Conservation (phyloP, 2,888 invertebrate species). For the Parelbella ahira region DNA sequence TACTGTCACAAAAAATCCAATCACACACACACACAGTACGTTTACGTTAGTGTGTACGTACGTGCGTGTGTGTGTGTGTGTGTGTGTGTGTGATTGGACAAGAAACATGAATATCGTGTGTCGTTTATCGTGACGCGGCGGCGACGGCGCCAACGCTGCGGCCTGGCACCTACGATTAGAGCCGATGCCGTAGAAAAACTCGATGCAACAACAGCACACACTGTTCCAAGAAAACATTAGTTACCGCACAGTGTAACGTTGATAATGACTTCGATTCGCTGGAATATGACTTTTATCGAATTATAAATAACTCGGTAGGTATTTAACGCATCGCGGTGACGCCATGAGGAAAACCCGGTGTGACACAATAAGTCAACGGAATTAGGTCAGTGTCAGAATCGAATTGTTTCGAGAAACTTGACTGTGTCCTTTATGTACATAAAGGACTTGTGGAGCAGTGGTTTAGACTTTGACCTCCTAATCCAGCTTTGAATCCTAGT, state of each 20-base stretch:
- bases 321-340: not conserved
- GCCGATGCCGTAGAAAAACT: slow-evolving; percentile 9
- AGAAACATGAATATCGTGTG: too few relatives aligned
- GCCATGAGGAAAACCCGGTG: slow-evolving; percentile 8
- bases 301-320: slow-evolving; percentile 5
- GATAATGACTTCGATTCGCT: slow-evolving; percentile 19
- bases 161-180: slow-evolving; percentile 17
- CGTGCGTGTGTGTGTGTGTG: too few relatives aligned
- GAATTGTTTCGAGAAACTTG: slow-evolving; percentile 6
- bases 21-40: too few relatives aligned
- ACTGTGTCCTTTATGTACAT: too few relatives aligned
- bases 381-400: slow-evolving; percentile 11
- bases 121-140: too few relatives aligned
- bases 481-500: too few relatives aligned
- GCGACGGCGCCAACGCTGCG: slow-evolving; percentile 2
- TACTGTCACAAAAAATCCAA: too few relatives aligned
- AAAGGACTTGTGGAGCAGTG: not conserved
- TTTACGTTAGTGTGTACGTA: too few relatives aligned
- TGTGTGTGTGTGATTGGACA: too few relatives aligned
- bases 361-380: slow-evolving; percentile 3
- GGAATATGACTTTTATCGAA: slow-evolving; percentile 15
- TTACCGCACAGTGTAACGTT: slow-evolving; percentile 3
- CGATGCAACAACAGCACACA: not conserved
- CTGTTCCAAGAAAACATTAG: slow-evolving; percentile 14
- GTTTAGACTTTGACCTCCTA: too few relatives aligned